A percentile compares a stretch with the other conserved stretches of the same genome.
Conservation (phyloP, 2,797 vertebrate genomes). For the Vultur gryphus region DNA sequence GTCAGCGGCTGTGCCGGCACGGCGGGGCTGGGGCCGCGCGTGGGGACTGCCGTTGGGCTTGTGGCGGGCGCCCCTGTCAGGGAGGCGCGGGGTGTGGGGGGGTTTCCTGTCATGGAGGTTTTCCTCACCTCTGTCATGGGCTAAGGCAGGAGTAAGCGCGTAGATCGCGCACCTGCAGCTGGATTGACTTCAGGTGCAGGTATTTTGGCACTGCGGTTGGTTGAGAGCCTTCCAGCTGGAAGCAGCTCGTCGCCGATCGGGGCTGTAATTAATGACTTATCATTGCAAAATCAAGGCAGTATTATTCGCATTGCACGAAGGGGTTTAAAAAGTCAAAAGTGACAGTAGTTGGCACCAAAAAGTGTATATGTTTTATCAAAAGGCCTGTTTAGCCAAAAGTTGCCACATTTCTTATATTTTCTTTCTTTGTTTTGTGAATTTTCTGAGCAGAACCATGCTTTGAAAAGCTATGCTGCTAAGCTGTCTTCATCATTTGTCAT, state of each 20-base stretch:
- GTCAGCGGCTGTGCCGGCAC: neutral
- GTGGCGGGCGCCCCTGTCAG: neutral
- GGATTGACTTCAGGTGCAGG: rapidly evolving
- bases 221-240: neutral
- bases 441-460: neutral
- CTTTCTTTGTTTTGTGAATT: neutral
- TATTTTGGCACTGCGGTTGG: rapidly evolving
- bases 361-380: rapidly evolving
- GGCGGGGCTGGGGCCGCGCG: neutral
- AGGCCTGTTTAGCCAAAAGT: neutral
- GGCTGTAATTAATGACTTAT: neutral
- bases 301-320: rapidly evolving
- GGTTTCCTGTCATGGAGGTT: neutral
- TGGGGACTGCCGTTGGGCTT: neutral
- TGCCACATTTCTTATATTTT: rapidly evolving
- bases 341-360: neutral
- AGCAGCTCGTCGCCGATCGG: rapidly evolving
- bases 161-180: rapidly evolving
- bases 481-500: neutral
- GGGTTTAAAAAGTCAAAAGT: neutral
- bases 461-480: neutral
- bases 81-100: neutral
- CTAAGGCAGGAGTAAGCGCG: neutral
- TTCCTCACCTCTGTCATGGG: rapidly evolving
- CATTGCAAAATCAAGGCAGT: rapidly evolving